A percentile compares a stretch with the other conserved stretches of the same genome.
These are phyloP conservation scores for Isotomurus palustris DNA, from an alignment of 2,888 invertebrate genomes.

Conservation along the genomic window DNA sequence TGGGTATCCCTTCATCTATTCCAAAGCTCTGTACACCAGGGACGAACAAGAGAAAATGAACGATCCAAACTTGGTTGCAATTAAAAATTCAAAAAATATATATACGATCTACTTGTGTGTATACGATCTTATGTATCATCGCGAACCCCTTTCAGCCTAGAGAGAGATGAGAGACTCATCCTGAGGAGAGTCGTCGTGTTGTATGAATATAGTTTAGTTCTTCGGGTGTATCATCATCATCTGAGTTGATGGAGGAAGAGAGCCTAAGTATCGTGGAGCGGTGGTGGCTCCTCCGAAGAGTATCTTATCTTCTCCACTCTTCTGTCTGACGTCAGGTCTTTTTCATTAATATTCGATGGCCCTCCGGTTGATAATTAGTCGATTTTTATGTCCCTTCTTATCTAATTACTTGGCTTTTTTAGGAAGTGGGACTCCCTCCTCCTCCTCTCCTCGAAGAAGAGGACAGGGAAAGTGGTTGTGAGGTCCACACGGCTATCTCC, in stretches of 20 bases:
- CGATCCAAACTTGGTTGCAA: conserved; percentile 43
- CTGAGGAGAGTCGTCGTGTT: not conserved
- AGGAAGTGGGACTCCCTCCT: conserved; percentile 14
- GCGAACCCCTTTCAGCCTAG: not conserved
- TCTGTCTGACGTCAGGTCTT: conserved; percentile 40
- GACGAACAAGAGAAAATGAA: conserved; percentile 38
- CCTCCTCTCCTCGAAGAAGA: conserved; percentile 7
- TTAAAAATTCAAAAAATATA: conserved; percentile 47
- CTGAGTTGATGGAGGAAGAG: not conserved
- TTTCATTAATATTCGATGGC: conserved; percentile 47
- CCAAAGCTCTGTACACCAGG: conserved; percentile 36
- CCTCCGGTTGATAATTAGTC: conserved; percentile 47
- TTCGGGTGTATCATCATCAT: not conserved
- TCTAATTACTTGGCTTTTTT: conserved; percentile 43
- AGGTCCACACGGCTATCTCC: no score
- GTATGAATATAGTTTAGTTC: not conserved
- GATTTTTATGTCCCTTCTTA: conserved; percentile 46
- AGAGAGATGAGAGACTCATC: not conserved
- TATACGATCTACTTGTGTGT: not conserved
- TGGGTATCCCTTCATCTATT: conserved; percentile 27
- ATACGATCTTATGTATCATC: not conserved
- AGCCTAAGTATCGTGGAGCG: conserved; percentile 10
- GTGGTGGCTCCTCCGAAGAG: not conserved
- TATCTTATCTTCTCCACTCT: conserved; percentile 36
- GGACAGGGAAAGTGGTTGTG: no score